Evolutionary conservation across 2,113 vertebrate genomes (phyloP).

Genomic region (Grus americana): DNA sequence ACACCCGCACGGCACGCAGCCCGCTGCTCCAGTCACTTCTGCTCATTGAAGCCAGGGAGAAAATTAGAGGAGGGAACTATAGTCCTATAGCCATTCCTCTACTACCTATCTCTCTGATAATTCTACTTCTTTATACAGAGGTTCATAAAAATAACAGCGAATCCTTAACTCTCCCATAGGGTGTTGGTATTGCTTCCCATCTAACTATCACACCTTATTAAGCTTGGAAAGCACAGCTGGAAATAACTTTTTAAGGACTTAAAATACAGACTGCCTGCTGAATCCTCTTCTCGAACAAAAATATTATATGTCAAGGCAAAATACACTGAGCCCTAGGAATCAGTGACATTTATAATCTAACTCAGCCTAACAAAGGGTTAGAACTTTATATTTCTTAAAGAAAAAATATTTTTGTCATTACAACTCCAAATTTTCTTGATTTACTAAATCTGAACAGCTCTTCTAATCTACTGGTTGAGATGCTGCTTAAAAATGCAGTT

Average conservation of each 20-base stretch:
- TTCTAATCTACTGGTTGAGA: neutral
- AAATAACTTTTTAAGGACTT: constrained; percentile 9
- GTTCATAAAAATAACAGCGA: neutral
- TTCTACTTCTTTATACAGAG: neutral
- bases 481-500: neutral
- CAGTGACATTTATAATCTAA: neutral
- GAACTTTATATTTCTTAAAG: neutral
- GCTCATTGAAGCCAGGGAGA: neutral
- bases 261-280: constrained; percentile 22
- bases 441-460: constrained; percentile 11
- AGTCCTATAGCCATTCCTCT: neutral
- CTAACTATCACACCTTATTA: neutral
- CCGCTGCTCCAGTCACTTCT: neutral
- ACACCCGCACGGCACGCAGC: neutral
- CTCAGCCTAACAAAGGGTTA: neutral
- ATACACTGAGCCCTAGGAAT: neutral
- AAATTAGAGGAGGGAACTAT: neutral
- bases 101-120: neutral
- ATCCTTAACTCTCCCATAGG: neutral
- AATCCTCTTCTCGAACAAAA: constrained; percentile 19
- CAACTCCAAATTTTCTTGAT: neutral
- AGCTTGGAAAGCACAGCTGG: neutral
- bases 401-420: neutral
- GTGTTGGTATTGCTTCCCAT: neutral
- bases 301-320: neutral